phyloP scores from a whole-genome alignment of 1,140 invertebrate species.

The Brachionus rubens region DNA sequence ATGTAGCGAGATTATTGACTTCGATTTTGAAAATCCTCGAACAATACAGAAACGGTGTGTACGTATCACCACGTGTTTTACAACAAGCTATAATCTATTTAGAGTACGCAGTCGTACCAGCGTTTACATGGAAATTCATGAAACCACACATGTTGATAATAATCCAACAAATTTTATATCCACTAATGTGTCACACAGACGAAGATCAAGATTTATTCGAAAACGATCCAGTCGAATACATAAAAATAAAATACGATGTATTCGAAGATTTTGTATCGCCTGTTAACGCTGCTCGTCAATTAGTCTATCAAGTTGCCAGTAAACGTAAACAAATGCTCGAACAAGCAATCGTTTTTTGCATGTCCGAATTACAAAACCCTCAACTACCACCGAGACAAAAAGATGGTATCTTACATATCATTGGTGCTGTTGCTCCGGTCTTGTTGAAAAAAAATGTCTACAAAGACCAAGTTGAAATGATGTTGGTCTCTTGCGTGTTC shows the following conservation, averaged over 20 bases:
- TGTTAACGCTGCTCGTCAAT: constrained; percentile 82
- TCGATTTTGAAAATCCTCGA: constrained; percentile 68
- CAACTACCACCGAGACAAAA: constrained; percentile 68
- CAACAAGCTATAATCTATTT: constrained; percentile 67
- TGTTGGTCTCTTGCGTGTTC: constrained; percentile 86
- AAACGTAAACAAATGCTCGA: constrained; percentile 91
- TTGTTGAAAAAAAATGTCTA: constrained; percentile 75
- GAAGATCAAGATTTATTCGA: constrained; percentile 92
- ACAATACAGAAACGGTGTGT: constrained; percentile 78
- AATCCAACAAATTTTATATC: constrained; percentile 75
- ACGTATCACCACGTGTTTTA: constrained; percentile 83
- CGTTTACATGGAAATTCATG: constrained; percentile 90
- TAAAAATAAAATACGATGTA: constrained; percentile 67
- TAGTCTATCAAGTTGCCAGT: constrained; percentile 82
- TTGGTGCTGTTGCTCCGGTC: constrained; percentile 81
- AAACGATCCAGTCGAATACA: constrained; percentile 84
- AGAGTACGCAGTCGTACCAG: constrained; percentile 65
- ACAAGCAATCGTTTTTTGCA: constrained; percentile 84
- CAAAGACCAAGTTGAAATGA: constrained; percentile 87
- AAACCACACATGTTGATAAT: constrained; percentile 72
- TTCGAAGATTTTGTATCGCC: constrained; percentile 95
- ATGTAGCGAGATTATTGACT: constrained; percentile 48
- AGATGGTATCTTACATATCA: constrained; percentile 95
- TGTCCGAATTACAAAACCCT: constrained; percentile 61
- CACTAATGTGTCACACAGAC: constrained; percentile 88